Base-by-base conservation (phyloP, 2,888 invertebrate genomes). In the Sphaeridia pumilis region DNA sequence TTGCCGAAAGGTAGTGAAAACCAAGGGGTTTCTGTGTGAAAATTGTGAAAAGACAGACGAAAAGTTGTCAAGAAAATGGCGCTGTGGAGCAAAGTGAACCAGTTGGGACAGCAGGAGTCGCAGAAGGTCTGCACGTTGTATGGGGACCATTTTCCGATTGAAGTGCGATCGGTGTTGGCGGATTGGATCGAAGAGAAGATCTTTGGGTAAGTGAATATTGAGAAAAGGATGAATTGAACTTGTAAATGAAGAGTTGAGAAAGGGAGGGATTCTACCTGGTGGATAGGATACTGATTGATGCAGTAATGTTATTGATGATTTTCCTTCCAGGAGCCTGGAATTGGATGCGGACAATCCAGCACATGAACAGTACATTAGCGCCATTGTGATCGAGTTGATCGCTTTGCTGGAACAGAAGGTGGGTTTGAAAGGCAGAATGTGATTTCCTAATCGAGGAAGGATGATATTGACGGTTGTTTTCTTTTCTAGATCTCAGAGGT, bases 111-210 rank as follows among this genome's bases (percentile, higher is more conserved):
- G 10, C 87, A 88, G 60, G 80, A 83, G 59, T 73, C 87, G 63
- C 81, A 84, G 65, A 80, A 87, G 75, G 85, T 93, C 55, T 82
- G 84, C 49, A 77, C 80, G 2, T 81, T 87, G 53, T 94, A 94
- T 69, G 85, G 84, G n/a, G 86, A 87, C 57, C 83, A 86, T 67
- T 93, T 93, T 69, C 90, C 94, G 0, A 85, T 92, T 20, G 94
- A 94, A 74, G 88, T 94, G n/a, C 79, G 94, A 14, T 87, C 89
- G 67, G 87, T 85, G 67, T 75, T 93, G 59, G 87, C 93, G 1
- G 77, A 81, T 64, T 94, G 90, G 87, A 86, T 95, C 58, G 94
- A 95, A 70, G 85, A 84, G 58, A 81, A 87, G 67, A 83, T 88
- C 34, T 25, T 52, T 70, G 87, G 88, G 93, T 89, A 73, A 77